These are phyloP conservation scores for Syngnathoides biaculeatus DNA, from an alignment of 2,113 vertebrate species.

Conservation along the genomic window DNA sequence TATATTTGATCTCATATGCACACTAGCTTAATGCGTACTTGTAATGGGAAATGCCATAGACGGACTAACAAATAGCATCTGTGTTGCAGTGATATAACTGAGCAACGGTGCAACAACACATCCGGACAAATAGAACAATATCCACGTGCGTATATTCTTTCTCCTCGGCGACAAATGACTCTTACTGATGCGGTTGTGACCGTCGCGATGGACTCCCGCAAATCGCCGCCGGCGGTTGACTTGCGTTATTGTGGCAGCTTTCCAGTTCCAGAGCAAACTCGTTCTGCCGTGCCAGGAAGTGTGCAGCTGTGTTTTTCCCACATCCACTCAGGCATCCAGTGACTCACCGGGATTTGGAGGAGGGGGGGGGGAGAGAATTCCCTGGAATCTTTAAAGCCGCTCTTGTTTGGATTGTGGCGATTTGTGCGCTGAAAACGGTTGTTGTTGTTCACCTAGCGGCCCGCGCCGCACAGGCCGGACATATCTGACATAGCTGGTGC, in stretches of 20 bases:
- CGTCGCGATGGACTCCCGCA: too few relatives aligned
- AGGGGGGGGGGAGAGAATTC: slow-evolving; percentile 72
- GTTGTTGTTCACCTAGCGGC: slow-evolving; percentile 64
- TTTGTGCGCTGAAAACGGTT: slow-evolving; percentile 56
- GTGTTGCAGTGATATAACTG: too few relatives aligned
- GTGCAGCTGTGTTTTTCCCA: slow-evolving; percentile 58
- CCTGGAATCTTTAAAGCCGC: slow-evolving; percentile 63
- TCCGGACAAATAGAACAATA: too few relatives aligned
- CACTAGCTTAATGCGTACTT: too few relatives aligned
- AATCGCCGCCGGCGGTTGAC: background rate
- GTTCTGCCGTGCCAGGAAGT: background rate
- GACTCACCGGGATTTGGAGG: slow-evolving; percentile 57
- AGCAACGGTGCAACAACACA: too few relatives aligned
- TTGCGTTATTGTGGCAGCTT: background rate
- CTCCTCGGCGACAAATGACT: too few relatives aligned
- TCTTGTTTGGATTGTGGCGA: slow-evolving; percentile 60
- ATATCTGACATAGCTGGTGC: slow-evolving; percentile 71
- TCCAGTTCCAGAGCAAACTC: background rate
- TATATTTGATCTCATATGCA: too few relatives aligned
- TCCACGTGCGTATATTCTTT: too few relatives aligned
- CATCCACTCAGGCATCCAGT: slow-evolving; percentile 59
- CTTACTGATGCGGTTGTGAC: too few relatives aligned
- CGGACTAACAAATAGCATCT: too few relatives aligned
- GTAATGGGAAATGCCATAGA: too few relatives aligned
- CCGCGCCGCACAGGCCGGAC: slow-evolving; percentile 55